Conservation (phyloP, 2,888 invertebrate species). For the Epinotia bilunana region DNA sequence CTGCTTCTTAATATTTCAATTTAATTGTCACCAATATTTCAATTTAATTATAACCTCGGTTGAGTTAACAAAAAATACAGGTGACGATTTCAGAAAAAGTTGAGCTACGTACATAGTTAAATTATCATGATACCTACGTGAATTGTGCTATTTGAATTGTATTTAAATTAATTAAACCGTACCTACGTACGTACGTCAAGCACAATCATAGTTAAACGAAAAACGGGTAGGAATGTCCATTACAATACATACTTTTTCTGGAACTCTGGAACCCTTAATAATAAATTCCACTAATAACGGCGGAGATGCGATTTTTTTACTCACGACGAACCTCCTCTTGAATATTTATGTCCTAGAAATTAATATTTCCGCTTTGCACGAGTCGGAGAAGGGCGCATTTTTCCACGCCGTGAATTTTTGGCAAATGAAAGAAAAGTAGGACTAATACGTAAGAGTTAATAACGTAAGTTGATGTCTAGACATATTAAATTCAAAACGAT, state of each 20-base stretch:
- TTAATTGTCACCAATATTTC: too few species aligned
- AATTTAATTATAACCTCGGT: too few species aligned
- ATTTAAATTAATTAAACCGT: too few species aligned
- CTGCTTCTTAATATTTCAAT: too few species aligned
- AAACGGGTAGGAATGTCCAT: background rate
- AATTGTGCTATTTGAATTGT: too few species aligned
- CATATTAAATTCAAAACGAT: too few species aligned
- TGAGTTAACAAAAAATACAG: too few species aligned
- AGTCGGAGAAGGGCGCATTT: constrained; percentile 10
- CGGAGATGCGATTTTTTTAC: constrained; percentile 58
- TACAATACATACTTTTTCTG: constrained; percentile 23
- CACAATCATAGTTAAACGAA: too few species aligned
- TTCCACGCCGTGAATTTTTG: constrained; percentile 12
- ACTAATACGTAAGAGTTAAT: background rate
- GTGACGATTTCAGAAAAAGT: too few species aligned
- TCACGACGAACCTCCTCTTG: constrained; percentile 54
- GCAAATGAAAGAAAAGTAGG: constrained; percentile 22
- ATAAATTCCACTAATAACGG: constrained; percentile 69
- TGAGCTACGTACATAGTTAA: too few species aligned
- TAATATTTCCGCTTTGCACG: constrained; percentile 49
- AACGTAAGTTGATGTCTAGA: background rate
- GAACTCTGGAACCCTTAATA: constrained; percentile 55
- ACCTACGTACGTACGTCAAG: too few species aligned
- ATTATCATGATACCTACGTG: too few species aligned
- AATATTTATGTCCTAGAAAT: constrained; percentile 54